Conservation (phyloP, 2,888 invertebrate species). For the Tryphoninae sp. region DNA sequence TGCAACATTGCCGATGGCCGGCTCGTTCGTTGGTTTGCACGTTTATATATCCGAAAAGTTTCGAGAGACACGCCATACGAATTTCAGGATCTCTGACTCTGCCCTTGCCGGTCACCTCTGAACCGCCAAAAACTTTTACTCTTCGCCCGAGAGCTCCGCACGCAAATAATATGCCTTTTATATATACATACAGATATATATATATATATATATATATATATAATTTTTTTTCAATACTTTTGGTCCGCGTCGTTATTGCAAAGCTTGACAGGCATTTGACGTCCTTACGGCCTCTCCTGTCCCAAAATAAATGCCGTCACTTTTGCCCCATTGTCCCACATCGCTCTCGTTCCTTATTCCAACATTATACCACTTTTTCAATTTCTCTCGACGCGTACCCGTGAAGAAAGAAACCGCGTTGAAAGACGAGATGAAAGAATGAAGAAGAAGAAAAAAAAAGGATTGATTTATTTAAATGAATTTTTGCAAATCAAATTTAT, state of each 20-base stretch:
- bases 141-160: conserved; percentile 20
- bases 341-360: conserved; percentile 39
- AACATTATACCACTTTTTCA: conserved; percentile 23
- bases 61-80: conserved; percentile 21
- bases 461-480: not conserved
- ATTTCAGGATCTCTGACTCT: conserved; percentile 35
- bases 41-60: conserved; percentile 18
- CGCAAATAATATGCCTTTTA: conserved; percentile 1
- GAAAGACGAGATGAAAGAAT: too few relatives aligned
- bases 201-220: conserved; percentile 4
- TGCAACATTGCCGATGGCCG: conserved; percentile 47
- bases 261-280: conserved; percentile 31
- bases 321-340: conserved; percentile 11
- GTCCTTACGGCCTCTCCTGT: conserved; percentile 27
- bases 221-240: not conserved
- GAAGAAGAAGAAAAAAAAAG: not conserved
- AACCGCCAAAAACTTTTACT: conserved; percentile 52
- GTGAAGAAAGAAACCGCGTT: not conserved
- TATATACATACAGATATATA: not conserved
- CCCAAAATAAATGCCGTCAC: conserved; percentile 29
- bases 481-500: not conserved
- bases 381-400: not conserved
- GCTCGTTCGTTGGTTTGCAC: not conserved
- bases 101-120: conserved; percentile 54
- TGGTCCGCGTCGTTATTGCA: conserved; percentile 15